Conservation (phyloP, 1,140 invertebrate genomes). For the Rhagoletis pomonella region DNA sequence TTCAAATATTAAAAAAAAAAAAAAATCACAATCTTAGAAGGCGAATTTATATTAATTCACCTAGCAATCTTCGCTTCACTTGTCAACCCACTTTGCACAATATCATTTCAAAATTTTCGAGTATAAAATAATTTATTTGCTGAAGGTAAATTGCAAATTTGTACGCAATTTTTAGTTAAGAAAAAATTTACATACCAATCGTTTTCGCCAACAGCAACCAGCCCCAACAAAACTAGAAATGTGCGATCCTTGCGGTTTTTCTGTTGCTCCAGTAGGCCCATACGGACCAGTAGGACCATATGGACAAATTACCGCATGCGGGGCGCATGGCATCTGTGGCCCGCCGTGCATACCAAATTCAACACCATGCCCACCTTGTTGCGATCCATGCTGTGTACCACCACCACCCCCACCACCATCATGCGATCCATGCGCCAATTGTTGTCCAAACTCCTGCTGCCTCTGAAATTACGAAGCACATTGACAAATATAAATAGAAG, state of each 20-base stretch:
- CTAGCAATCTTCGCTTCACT: too few relatives aligned
- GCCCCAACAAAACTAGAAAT: neutral
- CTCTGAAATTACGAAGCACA: neutral
- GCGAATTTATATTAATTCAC: too few relatives aligned
- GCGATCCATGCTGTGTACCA: neutral
- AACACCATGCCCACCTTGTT: neutral
- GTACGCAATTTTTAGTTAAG: neutral
- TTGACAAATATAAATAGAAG: too few relatives aligned
- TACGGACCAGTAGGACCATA: constrained; percentile 34
- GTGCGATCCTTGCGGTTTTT: constrained; percentile 40
- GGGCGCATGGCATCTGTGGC: constrained; percentile 11
- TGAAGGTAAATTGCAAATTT: neutral
- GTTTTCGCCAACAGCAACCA: neutral
- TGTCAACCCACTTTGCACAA: too few relatives aligned
- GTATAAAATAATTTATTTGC: neutral
- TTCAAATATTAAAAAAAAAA: too few relatives aligned
- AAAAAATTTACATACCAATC: neutral
- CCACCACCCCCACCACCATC: neutral
- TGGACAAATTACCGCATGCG: constrained; percentile 28
- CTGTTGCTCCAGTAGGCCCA: constrained; percentile 7
- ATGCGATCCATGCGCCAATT: constrained; percentile 31
- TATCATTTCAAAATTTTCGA: too few relatives aligned
- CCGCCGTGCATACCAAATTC: constrained; percentile 21
- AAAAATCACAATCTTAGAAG: too few relatives aligned
- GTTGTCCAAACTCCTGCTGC: constrained; percentile 28